Evolutionary conservation across 2,888 invertebrate species (phyloP).

Genomic region (Allacma fusca): DNA sequence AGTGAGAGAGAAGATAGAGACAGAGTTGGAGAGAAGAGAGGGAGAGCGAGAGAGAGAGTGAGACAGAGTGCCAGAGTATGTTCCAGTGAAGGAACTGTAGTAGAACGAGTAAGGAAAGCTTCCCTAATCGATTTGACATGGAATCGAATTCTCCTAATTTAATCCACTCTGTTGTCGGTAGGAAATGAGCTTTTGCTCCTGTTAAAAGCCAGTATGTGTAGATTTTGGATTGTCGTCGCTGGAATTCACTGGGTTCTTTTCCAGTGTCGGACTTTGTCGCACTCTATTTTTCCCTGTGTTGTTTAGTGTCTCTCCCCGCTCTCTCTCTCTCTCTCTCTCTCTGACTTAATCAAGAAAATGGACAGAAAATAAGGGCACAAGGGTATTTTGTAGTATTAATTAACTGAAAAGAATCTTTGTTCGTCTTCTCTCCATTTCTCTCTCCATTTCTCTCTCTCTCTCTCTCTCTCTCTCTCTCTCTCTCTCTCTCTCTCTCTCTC

Average conservation of each 20-base stretch:
- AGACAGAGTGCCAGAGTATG: too few species aligned
- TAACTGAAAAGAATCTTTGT: slow-evolving; percentile 18
- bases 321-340: neutral
- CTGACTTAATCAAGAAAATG: slow-evolving; percentile 45
- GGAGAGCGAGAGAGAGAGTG: slow-evolving; percentile 22
- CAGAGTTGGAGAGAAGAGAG: neutral
- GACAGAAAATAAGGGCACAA: slow-evolving; percentile 43
- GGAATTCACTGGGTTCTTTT: neutral
- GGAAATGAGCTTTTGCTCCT: slow-evolving; percentile 9
- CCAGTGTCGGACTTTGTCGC: neutral
- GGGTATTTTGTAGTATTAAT: slow-evolving; percentile 32
- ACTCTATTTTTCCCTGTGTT: neutral
- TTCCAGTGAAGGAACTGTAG: too few species aligned
- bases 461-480: neutral
- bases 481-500: too few species aligned
- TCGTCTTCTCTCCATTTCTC: neutral
- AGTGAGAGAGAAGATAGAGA: neutral
- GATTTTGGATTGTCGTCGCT: neutral
- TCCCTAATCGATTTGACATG: slow-evolving; percentile 46
- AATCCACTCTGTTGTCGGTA: neutral
- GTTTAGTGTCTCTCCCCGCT: neutral
- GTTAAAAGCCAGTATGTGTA: slow-evolving; percentile 9
- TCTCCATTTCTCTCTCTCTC: neutral
- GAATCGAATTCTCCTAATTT: slow-evolving; percentile 37
- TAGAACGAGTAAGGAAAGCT: slow-evolving; percentile 5